phyloP scores from a whole-genome alignment of 2,888 invertebrate genomes.

The Lasioglossum pauxillum region DNA sequence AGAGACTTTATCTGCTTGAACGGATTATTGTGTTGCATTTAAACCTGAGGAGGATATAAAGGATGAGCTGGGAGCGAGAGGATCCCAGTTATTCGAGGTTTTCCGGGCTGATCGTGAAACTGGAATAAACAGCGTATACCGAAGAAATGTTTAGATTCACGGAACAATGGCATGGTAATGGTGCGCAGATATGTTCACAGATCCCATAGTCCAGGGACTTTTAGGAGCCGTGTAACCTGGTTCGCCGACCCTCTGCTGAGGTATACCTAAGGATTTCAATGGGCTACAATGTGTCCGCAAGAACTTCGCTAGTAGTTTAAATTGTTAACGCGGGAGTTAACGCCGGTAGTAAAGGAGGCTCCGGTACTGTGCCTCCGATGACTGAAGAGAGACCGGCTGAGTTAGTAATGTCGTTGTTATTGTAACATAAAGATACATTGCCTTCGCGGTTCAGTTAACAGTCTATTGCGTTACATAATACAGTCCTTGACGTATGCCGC shows the following conservation, averaged over 20 bases:
- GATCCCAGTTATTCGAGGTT: background rate
- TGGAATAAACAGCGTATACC: background rate
- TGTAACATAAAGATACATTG: conserved; percentile 12
- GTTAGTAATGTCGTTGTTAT: conserved; percentile 10
- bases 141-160: conserved; percentile 9
- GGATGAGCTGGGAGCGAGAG: background rate
- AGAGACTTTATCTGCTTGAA: background rate
- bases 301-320: conserved; percentile 24
- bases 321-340: conserved; percentile 19
- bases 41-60: background rate
- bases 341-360: background rate
- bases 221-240: conserved; percentile 4
- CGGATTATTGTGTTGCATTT: background rate
- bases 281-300: conserved; percentile 15
- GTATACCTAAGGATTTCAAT: conserved; percentile 19
- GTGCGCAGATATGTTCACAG: background rate
- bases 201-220: background rate
- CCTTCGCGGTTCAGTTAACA: background rate
- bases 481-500: background rate
- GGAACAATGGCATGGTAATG: conserved; percentile 1
- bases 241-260: background rate
- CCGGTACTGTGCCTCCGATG: background rate
- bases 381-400: background rate
- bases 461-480: background rate
- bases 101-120: background rate